A percentile compares a stretch with the other conserved stretches of the same genome.
Evolutionary conservation across 2,888 invertebrate genomes (phyloP).

Genomic region (Machimus atricapillus): DNA sequence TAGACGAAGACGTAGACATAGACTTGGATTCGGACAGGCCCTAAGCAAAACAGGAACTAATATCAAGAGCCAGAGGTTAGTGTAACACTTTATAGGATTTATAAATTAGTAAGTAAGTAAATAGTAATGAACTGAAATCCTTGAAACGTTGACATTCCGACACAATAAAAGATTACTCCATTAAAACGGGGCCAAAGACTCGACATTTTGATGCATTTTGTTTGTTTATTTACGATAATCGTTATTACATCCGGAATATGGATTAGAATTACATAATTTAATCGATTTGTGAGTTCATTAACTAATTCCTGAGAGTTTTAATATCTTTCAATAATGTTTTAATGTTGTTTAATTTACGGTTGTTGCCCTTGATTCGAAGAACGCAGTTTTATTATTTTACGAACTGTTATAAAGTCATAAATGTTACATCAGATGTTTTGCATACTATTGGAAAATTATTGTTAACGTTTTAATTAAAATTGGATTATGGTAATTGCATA

Average conservation of each 20-base stretch:
- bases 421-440: neutral
- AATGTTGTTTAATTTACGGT: neutral
- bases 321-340: neutral
- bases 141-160: neutral
- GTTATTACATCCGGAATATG: neutral
- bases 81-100: neutral
- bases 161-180: neutral
- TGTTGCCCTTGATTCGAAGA: neutral
- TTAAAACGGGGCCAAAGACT: neutral
- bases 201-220: neutral
- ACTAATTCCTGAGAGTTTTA: neutral
- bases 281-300: neutral
- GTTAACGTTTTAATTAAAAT: no score
- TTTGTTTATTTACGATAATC: neutral
- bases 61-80: no score
- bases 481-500: no score
- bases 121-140: neutral
- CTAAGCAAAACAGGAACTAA: neutral
- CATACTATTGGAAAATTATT: no score
- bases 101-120: neutral
- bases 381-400: neutral
- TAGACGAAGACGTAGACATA: no score
- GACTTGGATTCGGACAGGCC: no score
- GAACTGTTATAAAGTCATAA: neutral
- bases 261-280: neutral